Evolutionary conservation across 35 echinoderm and acorn worm species (phyloP), one percentile per base, ranked within the genome.

Genomic region (Antedon bifida): DNA sequence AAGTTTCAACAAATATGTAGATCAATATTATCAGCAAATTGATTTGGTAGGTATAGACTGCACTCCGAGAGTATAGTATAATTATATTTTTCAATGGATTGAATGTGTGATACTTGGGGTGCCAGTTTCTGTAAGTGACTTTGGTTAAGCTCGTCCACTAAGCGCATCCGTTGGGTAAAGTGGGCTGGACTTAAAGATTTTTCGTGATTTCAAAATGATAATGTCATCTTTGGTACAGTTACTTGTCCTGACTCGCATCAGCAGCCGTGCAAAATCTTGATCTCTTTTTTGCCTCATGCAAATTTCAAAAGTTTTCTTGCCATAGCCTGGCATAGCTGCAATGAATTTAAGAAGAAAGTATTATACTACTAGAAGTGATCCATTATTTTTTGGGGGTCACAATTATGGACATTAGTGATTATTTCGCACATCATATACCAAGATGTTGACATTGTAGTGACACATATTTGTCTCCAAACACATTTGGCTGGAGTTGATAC

Each of bases 261-360:
- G 46, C 7, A 88, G 19, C 29, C 84, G 9, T 33, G 87, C 87
- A 89, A 78, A 89, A 32, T 11, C 34, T 82, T 83, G 2, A 31
- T 89, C 87, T 56, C 79, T 82, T 78, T 84, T 89, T 36, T 89
- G 81, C n/a, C 87, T 73, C 82, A 89, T 89, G 23, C 83, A 84
- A 8, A 64, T 34, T 23, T 33, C 29, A 64, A 82, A n/a, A 88
- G 74, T 88, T 36, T 34, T 83, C 80, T 83, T 88, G 82, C 86
- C 86, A 88, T 29, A 88, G 56, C 0, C 64, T 34, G 0, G 55
- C 79, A 76, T 88, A 81, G 34, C 34, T 35, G n/a, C n/a, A n/a
- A n/a, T n/a, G n/a, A n/a, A n/a, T n/a, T n/a, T n/a, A n/a, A n/a
- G n/a, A n/a, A n/a, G n/a, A n/a, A n/a, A n/a, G n/a, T n/a, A n/a